A percentile compares a stretch with the other conserved stretches of the same genome.
Conservation (phyloP, 2,888 invertebrate species). For the Drosophila dives region DNA sequence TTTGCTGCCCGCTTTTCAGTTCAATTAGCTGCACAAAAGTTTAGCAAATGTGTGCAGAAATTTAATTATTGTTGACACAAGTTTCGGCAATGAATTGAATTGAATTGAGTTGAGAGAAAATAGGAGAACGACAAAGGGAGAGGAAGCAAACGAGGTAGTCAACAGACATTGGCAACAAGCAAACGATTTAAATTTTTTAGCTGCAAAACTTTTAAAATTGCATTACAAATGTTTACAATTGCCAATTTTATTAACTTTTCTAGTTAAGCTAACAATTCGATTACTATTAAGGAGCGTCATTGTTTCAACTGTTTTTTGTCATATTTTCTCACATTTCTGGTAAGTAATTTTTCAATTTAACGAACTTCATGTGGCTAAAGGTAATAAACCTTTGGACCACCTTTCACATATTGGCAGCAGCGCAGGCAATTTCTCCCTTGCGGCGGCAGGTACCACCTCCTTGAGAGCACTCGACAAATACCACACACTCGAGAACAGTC, state of each 20-base stretch:
- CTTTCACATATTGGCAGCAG: constrained; percentile 42
- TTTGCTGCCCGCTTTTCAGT: constrained; percentile 21
- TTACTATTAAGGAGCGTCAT: neutral
- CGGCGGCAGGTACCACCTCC: constrained; percentile 16
- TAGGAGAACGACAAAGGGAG: neutral
- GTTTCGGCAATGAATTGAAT: constrained; percentile 56
- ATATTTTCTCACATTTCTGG: neutral
- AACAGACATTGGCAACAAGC: neutral
- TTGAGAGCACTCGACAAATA: constrained; percentile 18
- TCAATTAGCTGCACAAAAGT: constrained; percentile 80
- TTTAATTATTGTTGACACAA: constrained; percentile 80
- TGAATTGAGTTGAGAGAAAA: constrained; percentile 28
- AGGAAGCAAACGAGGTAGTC: neutral
- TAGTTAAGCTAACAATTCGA: neutral
- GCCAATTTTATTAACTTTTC: neutral
- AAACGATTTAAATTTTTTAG: neutral
- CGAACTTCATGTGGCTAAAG: constrained; percentile 24
- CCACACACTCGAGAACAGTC: constrained; percentile 40
- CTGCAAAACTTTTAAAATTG: neutral
- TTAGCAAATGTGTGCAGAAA: constrained; percentile 73
- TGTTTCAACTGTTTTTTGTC: neutral
- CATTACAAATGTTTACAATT: neutral
- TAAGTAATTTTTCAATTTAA: constrained; percentile 33
- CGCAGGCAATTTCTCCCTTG: constrained; percentile 21
- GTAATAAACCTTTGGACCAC: constrained; percentile 44